These are phyloP conservation scores for Burhinus bistriatus DNA, from an alignment of 2,113 vertebrate species.

Conservation along the genomic window DNA sequence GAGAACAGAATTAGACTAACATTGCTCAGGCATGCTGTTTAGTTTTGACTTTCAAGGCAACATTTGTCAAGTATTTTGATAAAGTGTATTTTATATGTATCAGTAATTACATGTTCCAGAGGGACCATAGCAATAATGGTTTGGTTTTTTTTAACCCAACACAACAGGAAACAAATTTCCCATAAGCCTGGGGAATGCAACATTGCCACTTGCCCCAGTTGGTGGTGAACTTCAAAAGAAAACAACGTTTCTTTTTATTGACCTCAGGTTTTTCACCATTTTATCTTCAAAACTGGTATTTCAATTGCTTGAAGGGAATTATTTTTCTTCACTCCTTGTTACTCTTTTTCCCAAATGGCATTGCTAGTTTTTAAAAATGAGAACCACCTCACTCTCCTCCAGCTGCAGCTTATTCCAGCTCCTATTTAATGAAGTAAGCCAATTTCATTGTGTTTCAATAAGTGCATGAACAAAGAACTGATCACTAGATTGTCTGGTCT, in stretches of 20 bases:
- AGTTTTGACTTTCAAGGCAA: neutral
- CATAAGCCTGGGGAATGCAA: neutral
- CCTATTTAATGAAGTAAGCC: neutral
- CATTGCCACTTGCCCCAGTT: neutral
- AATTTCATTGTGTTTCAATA: neutral
- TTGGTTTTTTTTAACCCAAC: neutral
- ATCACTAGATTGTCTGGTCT: neutral
- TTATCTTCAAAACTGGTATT: slow-evolving; percentile 14
- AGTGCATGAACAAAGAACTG: neutral
- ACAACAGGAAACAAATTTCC: neutral
- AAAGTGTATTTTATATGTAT: neutral
- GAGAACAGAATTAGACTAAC: neutral
- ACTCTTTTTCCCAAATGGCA: neutral
- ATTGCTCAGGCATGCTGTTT: neutral
- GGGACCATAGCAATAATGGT: neutral
- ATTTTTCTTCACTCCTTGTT: neutral
- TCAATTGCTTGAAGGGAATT: neutral
- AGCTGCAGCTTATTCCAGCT: neutral
- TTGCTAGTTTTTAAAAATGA: slow-evolving; percentile 1
- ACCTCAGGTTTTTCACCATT: neutral
- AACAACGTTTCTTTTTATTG: neutral
- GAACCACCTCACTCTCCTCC: neutral
- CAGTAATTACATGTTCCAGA: neutral
- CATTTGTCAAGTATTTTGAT: neutral
- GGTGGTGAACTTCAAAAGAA: slow-evolving; percentile 29